phyloP scores from a whole-genome alignment of 2,113 vertebrate species.

The Zosterops lateralis region DNA sequence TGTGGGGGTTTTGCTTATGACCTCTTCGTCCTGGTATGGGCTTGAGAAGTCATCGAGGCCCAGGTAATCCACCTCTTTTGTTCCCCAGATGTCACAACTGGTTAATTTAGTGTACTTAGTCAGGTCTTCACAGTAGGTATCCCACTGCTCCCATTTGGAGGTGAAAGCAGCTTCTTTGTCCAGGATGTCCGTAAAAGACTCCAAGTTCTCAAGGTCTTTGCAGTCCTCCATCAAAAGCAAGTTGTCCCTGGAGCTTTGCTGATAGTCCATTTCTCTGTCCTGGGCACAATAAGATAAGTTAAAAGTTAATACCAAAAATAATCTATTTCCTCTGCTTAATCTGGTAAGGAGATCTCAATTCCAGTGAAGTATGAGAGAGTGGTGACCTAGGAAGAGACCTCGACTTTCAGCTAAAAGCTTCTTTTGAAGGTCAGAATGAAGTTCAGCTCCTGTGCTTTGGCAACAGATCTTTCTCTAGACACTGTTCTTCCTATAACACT shows the following conservation, averaged over 20 bases:
- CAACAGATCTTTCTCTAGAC: neutral
- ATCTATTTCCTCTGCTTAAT: neutral
- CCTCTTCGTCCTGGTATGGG: constrained; percentile 97
- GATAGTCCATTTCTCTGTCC: constrained; percentile 94
- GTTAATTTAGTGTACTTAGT: constrained; percentile 96
- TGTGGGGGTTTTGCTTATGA: constrained; percentile 93
- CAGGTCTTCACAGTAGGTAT: constrained; percentile 97
- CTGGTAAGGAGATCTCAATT: neutral
- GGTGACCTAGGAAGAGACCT: neutral
- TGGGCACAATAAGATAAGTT: constrained; percentile 42
- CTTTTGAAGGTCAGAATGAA: neutral
- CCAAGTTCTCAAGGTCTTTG: constrained; percentile 89
- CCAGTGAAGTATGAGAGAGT: neutral
- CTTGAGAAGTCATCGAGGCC: constrained; percentile 97
- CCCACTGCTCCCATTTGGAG: constrained; percentile 97
- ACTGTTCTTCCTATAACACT: neutral
- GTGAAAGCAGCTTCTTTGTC: constrained; percentile 85
- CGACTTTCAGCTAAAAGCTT: neutral
- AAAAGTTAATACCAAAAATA: neutral
- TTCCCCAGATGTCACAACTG: constrained; percentile 99
- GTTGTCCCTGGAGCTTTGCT: constrained; percentile 91
- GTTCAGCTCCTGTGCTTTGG: neutral
- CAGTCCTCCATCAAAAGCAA: constrained; percentile 83
- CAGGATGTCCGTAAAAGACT: constrained; percentile 86
- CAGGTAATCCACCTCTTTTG: constrained; percentile 97